A percentile compares a stretch with the other conserved stretches of the same genome.
Evolutionary conservation across 2,888 invertebrate species (phyloP).

Genomic region (Escarpia spicata): DNA sequence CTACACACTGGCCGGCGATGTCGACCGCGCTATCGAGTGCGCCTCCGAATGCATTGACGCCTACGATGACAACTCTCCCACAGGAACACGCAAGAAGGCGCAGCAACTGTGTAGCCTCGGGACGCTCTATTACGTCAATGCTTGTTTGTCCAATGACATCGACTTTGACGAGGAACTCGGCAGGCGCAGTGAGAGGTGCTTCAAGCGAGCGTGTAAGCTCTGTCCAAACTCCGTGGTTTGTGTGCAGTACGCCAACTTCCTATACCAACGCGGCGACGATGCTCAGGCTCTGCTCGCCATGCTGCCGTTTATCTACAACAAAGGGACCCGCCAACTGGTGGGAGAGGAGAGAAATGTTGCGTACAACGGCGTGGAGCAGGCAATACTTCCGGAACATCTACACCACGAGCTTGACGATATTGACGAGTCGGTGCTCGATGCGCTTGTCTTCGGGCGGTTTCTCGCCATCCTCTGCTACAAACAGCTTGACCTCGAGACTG

Average conservation of each 20-base stretch:
- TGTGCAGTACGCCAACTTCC: conserved; percentile 61
- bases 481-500: conserved; percentile 48
- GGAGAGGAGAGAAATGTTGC: conserved; percentile 25
- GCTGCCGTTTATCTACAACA: conserved; percentile 45
- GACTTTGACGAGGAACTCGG: conserved; percentile 57
- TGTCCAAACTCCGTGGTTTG: conserved; percentile 52
- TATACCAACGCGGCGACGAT: conserved; percentile 59
- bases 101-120: conserved; percentile 58
- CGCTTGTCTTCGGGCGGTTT: conserved; percentile 55
- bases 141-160: conserved; percentile 57
- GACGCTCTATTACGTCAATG: conserved; percentile 63
- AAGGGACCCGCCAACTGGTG: not conserved
- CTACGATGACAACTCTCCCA: conserved; percentile 55
- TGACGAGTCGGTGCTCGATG: conserved; percentile 59
- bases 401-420: conserved; percentile 61
- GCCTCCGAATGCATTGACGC: conserved; percentile 61
- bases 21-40: conserved; percentile 62
- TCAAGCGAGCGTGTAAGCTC: conserved; percentile 57
- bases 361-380: conserved; percentile 59
- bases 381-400: conserved; percentile 60
- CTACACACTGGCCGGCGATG: conserved; percentile 61
- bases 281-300: conserved; percentile 56
- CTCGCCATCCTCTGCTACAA: conserved; percentile 60
- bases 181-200: conserved; percentile 55
- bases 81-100: conserved; percentile 54